phyloP scores from a whole-genome alignment of 2,888 invertebrate species.

The Didymodactylos carnosus region DNA sequence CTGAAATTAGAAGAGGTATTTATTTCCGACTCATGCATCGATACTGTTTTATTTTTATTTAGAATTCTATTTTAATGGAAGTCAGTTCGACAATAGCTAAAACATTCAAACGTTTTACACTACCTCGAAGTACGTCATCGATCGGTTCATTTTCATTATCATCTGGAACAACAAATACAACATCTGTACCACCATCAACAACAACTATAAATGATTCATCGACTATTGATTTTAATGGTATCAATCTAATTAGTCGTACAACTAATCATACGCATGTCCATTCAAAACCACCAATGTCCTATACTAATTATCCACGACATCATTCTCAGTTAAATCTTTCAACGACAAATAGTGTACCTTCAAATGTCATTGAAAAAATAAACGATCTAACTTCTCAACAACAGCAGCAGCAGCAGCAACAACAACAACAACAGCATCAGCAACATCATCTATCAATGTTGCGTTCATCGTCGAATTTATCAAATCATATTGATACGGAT shows the following conservation, averaged over 20 bases:
- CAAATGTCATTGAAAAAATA: too few species aligned
- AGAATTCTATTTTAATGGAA: too few species aligned
- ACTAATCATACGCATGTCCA: not conserved
- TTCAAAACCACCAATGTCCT: not conserved
- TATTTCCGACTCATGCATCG: too few species aligned
- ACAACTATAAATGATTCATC: not conserved
- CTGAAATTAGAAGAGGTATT: too few species aligned
- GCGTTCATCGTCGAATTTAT: not conserved
- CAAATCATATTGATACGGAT: too few species aligned
- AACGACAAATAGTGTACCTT: too few species aligned
- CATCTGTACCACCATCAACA: not conserved
- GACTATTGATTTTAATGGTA: not conserved
- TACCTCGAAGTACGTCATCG: not conserved
- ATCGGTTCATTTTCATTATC: not conserved
- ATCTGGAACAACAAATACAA: not conserved
- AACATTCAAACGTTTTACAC: not conserved
- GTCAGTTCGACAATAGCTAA: not conserved
- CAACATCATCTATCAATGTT: not conserved
- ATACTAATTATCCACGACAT: not conserved
- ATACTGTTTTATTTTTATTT: too few species aligned
- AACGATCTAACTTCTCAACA: too few species aligned
- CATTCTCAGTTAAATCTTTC: not conserved
- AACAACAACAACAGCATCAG: not conserved
- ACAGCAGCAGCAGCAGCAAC: not conserved
- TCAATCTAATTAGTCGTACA: too few species aligned